phyloP scores from a whole-genome alignment of 2,888 invertebrate genomes.

The Leucophenga maculata region DNA sequence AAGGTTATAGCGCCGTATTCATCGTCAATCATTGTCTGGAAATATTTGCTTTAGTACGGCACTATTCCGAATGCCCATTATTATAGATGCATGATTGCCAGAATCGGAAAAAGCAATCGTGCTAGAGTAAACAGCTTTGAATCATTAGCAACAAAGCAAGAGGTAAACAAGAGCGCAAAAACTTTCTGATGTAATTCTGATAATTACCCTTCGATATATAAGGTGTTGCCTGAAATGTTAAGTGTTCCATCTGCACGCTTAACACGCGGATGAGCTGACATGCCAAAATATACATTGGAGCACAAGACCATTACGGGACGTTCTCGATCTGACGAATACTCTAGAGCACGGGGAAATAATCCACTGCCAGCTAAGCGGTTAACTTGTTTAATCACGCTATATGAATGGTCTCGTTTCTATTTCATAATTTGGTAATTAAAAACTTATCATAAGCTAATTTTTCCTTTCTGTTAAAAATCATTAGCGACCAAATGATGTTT shows the following conservation, averaged over 20 bases:
- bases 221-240: slow-evolving; percentile 96
- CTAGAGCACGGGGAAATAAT: slow-evolving; percentile 89
- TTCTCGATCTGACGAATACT: slow-evolving; percentile 82
- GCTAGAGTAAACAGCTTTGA: slow-evolving; percentile 95
- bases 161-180: slow-evolving; percentile 92
- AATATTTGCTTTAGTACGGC: slow-evolving; percentile 94
- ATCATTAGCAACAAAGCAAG: slow-evolving; percentile 98
- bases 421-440: slow-evolving; percentile 89
- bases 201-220: slow-evolving; percentile 88
- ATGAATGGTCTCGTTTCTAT: slow-evolving; percentile 95
- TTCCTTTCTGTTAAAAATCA: slow-evolving; percentile 28
- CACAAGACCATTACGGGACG: slow-evolving; percentile 98
- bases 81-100: slow-evolving; percentile 99
- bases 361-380: slow-evolving; percentile 86
- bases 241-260: slow-evolving; percentile 92
- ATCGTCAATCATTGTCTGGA: slow-evolving; percentile 94
- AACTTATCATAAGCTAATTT: slow-evolving; percentile 87
- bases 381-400: slow-evolving; percentile 95
- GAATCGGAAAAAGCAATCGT: slow-evolving; percentile 92
- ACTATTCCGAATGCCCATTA: slow-evolving; percentile 95
- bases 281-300: slow-evolving; percentile 97
- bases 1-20: slow-evolving; percentile 95
- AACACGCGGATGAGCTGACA: slow-evolving; percentile 93
- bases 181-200: slow-evolving; percentile 93
- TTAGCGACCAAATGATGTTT: slow-evolving; percentile 14